A percentile compares a stretch with the other conserved stretches of the same genome.
Conservation (phyloP, 2,113 vertebrate species). For the Orycteropus afer region DNA sequence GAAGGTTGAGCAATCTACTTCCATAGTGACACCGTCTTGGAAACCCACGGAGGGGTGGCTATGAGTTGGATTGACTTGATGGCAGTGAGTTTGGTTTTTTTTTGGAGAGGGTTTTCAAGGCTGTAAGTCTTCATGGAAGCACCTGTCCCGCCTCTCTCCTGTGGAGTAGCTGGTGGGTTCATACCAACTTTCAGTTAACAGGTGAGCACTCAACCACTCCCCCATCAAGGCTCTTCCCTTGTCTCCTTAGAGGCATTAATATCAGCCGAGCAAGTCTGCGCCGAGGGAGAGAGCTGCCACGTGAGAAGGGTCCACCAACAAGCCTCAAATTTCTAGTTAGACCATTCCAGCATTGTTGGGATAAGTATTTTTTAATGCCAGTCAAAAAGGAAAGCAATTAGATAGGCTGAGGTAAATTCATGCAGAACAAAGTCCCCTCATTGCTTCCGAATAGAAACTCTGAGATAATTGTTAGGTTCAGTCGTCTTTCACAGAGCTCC, state of each 20-base stretch:
- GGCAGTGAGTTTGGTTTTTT: too few species aligned
- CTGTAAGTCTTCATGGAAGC: too few species aligned
- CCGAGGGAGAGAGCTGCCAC: background rate
- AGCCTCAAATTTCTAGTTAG: background rate
- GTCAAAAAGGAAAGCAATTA: background rate
- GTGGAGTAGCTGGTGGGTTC: too few species aligned
- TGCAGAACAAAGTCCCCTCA: background rate
- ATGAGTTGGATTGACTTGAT: too few species aligned
- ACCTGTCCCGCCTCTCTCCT: too few species aligned
- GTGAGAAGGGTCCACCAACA: background rate
- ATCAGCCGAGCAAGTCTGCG: background rate
- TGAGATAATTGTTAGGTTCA: too few species aligned
- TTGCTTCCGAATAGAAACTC: background rate
- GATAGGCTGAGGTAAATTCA: background rate
- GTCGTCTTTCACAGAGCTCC: background rate
- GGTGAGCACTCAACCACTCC: too few species aligned
- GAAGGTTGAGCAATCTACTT: too few species aligned
- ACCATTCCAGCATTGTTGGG: rapidly evolving
- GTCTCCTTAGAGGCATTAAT: background rate
- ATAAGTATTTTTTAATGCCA: background rate
- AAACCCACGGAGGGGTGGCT: too few species aligned
- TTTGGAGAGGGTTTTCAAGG: too few species aligned
- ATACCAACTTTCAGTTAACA: too few species aligned
- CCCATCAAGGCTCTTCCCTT: background rate
- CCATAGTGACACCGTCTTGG: too few species aligned